Evolutionary conservation across 30 jellyfish, hydroid and myxozoan species (phyloP).

Genomic region (Chrysaora quinquecirrha): DNA sequence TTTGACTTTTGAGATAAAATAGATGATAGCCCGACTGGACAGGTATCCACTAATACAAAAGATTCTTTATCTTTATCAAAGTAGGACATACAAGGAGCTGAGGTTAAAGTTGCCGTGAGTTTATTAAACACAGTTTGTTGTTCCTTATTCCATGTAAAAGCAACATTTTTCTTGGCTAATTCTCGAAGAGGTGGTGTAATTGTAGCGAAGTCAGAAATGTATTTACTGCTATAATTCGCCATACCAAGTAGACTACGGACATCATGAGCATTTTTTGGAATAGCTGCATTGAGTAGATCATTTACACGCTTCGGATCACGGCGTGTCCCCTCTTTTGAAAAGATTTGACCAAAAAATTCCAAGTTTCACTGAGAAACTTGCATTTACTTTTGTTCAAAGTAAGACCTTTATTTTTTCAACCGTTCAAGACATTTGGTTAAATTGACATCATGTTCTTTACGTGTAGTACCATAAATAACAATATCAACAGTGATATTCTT

Average conservation of each 20-base stretch:
- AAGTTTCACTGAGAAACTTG: constrained; percentile 32
- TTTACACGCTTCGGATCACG: constrained; percentile 52
- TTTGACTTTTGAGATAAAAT: constrained; percentile 50
- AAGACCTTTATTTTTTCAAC: not conserved
- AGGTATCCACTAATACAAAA: constrained; percentile 39
- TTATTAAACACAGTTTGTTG: constrained; percentile 19
- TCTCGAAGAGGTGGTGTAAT: constrained; percentile 63
- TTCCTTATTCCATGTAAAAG: constrained; percentile 41
- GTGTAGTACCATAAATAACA: constrained; percentile 36
- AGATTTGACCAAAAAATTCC: constrained; percentile 56
- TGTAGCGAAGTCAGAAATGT: constrained; percentile 37
- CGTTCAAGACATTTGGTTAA: constrained; percentile 21
- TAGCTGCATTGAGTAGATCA: constrained; percentile 16
- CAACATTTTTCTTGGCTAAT: constrained; percentile 27
- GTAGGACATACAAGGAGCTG: constrained; percentile 50
- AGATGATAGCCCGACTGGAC: constrained; percentile 45
- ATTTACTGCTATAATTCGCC: constrained; percentile 53
- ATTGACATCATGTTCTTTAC: constrained; percentile 46
- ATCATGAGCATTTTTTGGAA: constrained; percentile 33
- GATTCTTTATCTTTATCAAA: constrained; percentile 58
- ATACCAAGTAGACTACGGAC: constrained; percentile 60
- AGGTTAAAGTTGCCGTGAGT: constrained; percentile 20
- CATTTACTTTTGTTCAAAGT: constrained; percentile 47
- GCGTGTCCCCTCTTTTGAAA: constrained; percentile 50
- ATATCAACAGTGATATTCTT: constrained; percentile 50